These are phyloP conservation scores for Parus major DNA, from an alignment of 2,113 vertebrate species.

Conservation along the genomic window DNA sequence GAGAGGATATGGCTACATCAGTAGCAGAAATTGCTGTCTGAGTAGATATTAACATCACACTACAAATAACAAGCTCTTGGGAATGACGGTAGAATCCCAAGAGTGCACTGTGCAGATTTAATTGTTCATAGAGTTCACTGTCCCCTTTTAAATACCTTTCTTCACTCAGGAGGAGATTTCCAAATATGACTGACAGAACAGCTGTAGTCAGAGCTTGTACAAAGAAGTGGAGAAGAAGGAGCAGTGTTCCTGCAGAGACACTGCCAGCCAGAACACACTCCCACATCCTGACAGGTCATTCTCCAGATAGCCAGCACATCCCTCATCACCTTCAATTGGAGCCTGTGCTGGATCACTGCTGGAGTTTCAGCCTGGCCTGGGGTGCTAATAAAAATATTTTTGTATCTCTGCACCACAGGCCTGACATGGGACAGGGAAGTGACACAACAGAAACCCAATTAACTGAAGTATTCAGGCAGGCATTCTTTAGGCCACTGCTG, in stretches of 20 bases:
- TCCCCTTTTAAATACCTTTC: neutral
- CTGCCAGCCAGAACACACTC: neutral
- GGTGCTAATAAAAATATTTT: neutral
- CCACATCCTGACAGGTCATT: neutral
- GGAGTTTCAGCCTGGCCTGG: neutral
- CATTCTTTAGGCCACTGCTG: neutral
- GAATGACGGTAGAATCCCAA: neutral
- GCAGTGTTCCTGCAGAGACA: neutral
- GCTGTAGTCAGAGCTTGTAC: neutral
- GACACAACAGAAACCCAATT: neutral
- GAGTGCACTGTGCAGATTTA: neutral
- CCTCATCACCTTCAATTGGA: accelerated
- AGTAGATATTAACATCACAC: neutral
- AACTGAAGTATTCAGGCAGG: neutral
- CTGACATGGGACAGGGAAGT: accelerated
- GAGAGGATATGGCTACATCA: accelerated
- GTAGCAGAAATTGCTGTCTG: neutral
- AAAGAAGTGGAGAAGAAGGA: neutral
- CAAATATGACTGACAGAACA: neutral
- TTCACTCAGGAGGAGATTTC: neutral
- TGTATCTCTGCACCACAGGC: neutral
- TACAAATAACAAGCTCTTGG: neutral
- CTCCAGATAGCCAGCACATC: neutral
- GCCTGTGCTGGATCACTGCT: too few relatives aligned
- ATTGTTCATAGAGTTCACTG: neutral